These are phyloP conservation scores for Cottoperca gobio DNA, from an alignment of 2,797 vertebrate species.

Conservation along the genomic window DNA sequence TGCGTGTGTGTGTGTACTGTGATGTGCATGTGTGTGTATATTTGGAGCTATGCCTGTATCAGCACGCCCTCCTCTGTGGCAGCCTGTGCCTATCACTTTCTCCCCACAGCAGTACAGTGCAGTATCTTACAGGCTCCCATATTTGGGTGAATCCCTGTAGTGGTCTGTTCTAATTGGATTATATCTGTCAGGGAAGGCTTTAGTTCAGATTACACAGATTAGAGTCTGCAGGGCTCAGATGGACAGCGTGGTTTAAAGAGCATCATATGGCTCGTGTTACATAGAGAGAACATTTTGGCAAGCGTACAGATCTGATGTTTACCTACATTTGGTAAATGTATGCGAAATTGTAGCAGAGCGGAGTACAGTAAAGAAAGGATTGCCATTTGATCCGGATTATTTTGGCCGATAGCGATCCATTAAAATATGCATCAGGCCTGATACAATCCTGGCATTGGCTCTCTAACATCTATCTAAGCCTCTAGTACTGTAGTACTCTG, in stretches of 20 bases:
- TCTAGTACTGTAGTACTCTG: background rate
- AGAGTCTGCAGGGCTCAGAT: conserved; percentile 67
- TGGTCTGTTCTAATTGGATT: conserved; percentile 80
- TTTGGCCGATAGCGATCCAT: background rate
- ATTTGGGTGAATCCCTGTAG: conserved; percentile 50
- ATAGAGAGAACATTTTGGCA: conserved; percentile 47
- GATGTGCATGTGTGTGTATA: conserved; percentile 2
- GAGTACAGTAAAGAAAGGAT: background rate
- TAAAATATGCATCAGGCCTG: background rate
- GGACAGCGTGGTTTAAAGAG: conserved; percentile 70
- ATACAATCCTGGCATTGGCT: background rate
- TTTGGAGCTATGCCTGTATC: background rate
- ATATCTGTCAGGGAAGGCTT: conserved; percentile 71
- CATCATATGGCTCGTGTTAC: conserved; percentile 68
- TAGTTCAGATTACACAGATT: conserved; percentile 82
- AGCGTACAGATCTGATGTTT: conserved; percentile 42
- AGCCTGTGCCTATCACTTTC: background rate
- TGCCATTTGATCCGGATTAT: background rate
- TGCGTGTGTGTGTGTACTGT: background rate
- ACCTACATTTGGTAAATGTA: conserved; percentile 52
- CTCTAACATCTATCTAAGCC: background rate
- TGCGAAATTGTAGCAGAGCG: conserved; percentile 38
- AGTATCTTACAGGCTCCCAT: conserved; percentile 28
- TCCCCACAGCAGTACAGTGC: background rate
- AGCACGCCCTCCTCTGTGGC: background rate